Conservation (phyloP, 2,888 invertebrate species). For the Bellardia pandia region DNA sequence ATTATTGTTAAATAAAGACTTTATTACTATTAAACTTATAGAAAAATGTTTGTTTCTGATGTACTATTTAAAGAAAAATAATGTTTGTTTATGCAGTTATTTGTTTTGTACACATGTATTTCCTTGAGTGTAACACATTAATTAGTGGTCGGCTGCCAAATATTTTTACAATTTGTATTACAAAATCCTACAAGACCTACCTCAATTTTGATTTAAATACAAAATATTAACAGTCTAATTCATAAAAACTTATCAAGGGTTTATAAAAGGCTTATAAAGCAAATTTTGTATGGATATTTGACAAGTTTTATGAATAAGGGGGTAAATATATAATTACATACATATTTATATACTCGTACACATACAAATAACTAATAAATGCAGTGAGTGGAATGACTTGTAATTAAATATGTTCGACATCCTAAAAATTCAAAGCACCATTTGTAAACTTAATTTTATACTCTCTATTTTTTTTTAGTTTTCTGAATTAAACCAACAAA, state of each 20-base stretch:
- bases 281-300: no score
- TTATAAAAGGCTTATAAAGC: no score
- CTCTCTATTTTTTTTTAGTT: background rate
- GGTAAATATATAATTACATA: background rate
- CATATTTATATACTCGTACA: no score
- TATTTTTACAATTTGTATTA: conserved; percentile 46
- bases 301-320: no score
- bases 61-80: no score
- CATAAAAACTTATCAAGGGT: no score
- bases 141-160: conserved; percentile 35
- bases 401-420: conserved; percentile 16
- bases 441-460: conserved; percentile 6
- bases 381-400: conserved; percentile 15
- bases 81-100: background rate
- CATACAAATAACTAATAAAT: background rate
- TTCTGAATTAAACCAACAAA: background rate
- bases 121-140: conserved; percentile 10
- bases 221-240: no score
- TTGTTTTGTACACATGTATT: background rate
- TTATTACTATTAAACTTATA: no score
- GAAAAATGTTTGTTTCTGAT: no score
- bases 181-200: conserved; percentile 57
- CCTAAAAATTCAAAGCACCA: background rate
- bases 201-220: conserved; percentile 21
- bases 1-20: no score